A percentile compares a stretch with the other conserved stretches of the same genome.
These are phyloP conservation scores for Paraescarpia echinospica DNA, from an alignment of 1,140 invertebrate genomes.

Conservation along the genomic window DNA sequence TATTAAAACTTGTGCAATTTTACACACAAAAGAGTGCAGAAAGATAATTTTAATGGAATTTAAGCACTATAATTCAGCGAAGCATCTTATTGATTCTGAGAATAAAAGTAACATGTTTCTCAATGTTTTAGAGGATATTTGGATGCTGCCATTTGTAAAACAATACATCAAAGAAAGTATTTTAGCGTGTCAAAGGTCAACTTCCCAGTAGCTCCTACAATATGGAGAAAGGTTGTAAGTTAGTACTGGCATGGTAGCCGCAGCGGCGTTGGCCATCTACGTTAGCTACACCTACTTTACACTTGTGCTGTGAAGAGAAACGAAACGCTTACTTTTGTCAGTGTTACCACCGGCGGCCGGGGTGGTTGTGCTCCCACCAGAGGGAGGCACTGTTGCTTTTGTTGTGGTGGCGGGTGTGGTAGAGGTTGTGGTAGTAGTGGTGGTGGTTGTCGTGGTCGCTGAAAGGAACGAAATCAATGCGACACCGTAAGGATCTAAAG, in stretches of 20 bases:
- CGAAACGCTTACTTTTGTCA: background rate
- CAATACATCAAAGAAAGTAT: background rate
- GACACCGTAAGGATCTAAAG: background rate
- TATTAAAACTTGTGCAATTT: background rate
- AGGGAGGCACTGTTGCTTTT: background rate
- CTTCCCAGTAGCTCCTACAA: background rate
- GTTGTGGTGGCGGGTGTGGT: background rate
- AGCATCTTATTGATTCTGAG: background rate
- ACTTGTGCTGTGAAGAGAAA: background rate
- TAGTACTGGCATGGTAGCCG: background rate
- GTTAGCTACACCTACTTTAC: background rate
- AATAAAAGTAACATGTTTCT: background rate
- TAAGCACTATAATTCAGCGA: background rate
- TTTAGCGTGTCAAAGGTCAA: background rate
- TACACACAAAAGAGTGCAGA: background rate
- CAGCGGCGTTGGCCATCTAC: background rate
- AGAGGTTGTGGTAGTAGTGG: background rate
- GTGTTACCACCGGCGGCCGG: no score
- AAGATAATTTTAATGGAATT: background rate
- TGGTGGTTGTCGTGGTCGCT: background rate
- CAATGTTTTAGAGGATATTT: background rate
- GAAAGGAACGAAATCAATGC: background rate
- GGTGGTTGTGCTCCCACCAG: background rate
- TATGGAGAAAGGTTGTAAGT: background rate
- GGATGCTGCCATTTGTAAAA: background rate